Evolutionary conservation across 2,113 vertebrate genomes (phyloP), one percentile per base, ranked within the genome.

Genomic region (Chitala chitala): DNA sequence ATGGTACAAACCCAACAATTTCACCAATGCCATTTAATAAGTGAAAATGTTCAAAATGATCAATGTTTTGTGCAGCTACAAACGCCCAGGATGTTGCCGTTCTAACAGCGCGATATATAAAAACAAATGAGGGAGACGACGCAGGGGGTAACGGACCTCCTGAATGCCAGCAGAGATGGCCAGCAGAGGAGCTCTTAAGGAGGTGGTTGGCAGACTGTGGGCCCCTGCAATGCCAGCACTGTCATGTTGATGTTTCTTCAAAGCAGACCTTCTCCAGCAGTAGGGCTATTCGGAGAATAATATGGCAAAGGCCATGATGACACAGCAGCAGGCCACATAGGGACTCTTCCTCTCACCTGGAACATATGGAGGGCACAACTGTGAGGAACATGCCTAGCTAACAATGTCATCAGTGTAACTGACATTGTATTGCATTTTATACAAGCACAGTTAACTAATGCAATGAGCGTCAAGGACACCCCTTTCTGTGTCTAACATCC

Each of bases 281-380:
- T 3, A 29, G 58, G 64, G 77, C 81, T 94, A 94, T 42, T 94
- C 90, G 0, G 88, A 66, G 72, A 94, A 94, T 8, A 94, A 89
- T 80, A 95, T 92, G 83, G 89, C 91, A 86, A 94, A 90, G 72
- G 94, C 94, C 94, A 95, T 95, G 72, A 94, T 76, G 6, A 93
- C 78, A 81, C 94, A 95, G 87, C 94, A 94, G 4, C 88, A 78
- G 0, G 93, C 93, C 68, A 95, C 92, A 0, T 92, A 94, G 1
- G 92, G 94, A 71, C 94, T 95, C 82, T 95, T 95, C 54, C 94
- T 77, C 79, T 95, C 94, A 85, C 94, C 93, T 95, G 73, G 9
- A 75, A 78, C 31, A 10, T 24, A 15, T 33, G 3, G 6, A 29
- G 42, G 56, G 17, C 55, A 69, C 46, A 53, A 3, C 20, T 2